Conservation (phyloP, 1,140 invertebrate genomes). For the Ceratina calcarata region DNA sequence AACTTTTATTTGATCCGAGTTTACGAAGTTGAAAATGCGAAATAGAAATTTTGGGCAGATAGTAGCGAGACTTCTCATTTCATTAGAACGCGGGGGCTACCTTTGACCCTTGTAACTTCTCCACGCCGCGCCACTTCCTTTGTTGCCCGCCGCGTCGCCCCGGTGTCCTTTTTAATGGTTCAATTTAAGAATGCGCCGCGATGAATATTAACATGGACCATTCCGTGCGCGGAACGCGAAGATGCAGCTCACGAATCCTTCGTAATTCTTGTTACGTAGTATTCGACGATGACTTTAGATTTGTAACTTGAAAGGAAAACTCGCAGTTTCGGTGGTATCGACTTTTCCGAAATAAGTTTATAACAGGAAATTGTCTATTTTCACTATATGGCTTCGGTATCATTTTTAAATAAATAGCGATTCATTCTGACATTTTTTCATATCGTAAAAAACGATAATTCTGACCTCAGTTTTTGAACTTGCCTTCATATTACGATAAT, state of each 20-base stretch:
- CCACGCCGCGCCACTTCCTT: background rate
- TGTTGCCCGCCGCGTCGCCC: too few species aligned
- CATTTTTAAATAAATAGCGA: background rate
- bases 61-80: conserved; percentile 29
- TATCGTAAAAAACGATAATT: too few species aligned
- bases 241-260: background rate
- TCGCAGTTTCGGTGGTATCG: too few species aligned
- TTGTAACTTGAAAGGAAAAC: background rate
- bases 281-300: background rate
- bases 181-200: conserved; percentile 3
- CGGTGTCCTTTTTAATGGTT: conserved; percentile 16
- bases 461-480: too few species aligned
- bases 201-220: background rate
- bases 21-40: background rate
- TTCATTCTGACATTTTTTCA: too few species aligned
- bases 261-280: background rate
- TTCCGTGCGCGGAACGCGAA: background rate
- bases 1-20: too few species aligned
- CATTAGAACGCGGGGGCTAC: background rate
- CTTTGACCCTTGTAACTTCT: conserved; percentile 7
- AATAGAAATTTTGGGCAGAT: conserved; percentile 31
- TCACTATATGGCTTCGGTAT: background rate
- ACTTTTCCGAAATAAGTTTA: too few species aligned
- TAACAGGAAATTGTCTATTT: background rate
- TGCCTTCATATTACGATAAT: too few species aligned